Evolutionary conservation across 1,140 invertebrate genomes (phyloP).

Genomic region (Drosophila malerkotliana): DNA sequence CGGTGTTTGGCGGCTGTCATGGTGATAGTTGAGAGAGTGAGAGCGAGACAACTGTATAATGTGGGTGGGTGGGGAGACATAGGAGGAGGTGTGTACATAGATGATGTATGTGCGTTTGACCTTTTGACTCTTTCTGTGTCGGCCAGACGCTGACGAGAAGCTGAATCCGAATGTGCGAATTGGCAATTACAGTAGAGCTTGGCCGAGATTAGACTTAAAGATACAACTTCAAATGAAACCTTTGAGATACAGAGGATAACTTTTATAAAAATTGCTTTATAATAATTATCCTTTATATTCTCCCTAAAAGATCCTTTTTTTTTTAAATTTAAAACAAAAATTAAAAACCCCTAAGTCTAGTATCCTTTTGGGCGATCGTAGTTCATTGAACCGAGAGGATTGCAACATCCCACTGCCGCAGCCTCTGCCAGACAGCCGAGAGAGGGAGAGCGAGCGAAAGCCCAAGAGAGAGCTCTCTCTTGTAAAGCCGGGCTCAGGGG

Average conservation of each 20-base stretch:
- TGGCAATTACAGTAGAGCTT: constrained; percentile 4
- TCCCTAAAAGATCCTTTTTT: not conserved
- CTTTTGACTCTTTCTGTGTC: constrained; percentile 63
- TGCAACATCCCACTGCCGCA: constrained; percentile 21
- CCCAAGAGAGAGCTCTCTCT: not conserved
- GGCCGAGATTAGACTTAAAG: constrained; percentile 2
- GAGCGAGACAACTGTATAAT: constrained; percentile 10
- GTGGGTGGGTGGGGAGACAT: constrained; percentile 2
- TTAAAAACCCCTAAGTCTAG: too few species aligned
- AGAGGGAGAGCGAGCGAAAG: constrained; percentile 6
- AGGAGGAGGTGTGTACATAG: not conserved
- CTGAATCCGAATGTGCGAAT: constrained; percentile 8
- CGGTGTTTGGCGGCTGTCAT: constrained; percentile 12
- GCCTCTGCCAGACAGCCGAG: constrained; percentile 30
- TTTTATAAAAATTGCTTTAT: too few species aligned
- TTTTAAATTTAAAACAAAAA: too few species aligned
- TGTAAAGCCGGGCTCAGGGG: constrained; percentile 39
- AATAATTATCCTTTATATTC: too few species aligned
- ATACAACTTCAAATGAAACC: not conserved
- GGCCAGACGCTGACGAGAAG: constrained; percentile 1
- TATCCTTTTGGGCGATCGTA: not conserved
- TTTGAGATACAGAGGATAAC: not conserved
- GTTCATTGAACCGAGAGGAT: constrained; percentile 37
- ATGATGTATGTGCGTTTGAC: constrained; percentile 39
- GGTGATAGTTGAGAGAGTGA: constrained; percentile 8